Conservation (phyloP, 1,140 invertebrate species). For the Sycophaga agraensis region DNA sequence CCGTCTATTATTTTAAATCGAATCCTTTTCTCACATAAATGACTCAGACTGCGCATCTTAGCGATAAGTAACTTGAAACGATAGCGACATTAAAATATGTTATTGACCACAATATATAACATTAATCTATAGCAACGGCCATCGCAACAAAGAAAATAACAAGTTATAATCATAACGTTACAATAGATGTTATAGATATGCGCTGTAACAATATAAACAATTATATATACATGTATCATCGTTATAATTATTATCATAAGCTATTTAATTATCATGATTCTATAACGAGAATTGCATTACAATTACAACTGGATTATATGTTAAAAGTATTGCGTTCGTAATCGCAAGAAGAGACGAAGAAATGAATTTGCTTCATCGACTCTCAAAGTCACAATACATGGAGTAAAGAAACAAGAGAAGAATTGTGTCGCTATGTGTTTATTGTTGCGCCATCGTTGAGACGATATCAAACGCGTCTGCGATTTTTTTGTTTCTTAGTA, state of each 20-base stretch:
- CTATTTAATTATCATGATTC: constrained; percentile 2
- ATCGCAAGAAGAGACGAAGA: no score
- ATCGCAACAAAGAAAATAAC: constrained; percentile 8
- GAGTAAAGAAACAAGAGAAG: background rate
- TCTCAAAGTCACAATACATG: no score
- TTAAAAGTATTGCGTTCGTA: background rate
- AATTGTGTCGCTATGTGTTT: background rate
- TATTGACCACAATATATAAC: background rate
- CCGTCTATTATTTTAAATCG: no score
- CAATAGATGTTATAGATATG: constrained; percentile 14
- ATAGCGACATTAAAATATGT: background rate
- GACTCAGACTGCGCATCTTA: background rate
- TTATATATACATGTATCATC: constrained; percentile 16
- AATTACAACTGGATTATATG: background rate
- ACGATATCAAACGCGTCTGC: background rate
- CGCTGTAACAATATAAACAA: constrained; percentile 3
- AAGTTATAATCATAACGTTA: constrained; percentile 9
- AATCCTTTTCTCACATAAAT: background rate
- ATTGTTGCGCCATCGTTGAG: constrained; percentile 1
- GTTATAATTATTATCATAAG: constrained; percentile 16
- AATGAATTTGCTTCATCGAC: no score
- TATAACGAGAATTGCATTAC: constrained; percentile 10
- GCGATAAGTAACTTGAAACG: background rate
- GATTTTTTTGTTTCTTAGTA: background rate
- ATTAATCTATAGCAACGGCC: constrained; percentile 10